Base-by-base conservation (phyloP, 2,888 invertebrate species). In the Scaptomyza parva region DNA sequence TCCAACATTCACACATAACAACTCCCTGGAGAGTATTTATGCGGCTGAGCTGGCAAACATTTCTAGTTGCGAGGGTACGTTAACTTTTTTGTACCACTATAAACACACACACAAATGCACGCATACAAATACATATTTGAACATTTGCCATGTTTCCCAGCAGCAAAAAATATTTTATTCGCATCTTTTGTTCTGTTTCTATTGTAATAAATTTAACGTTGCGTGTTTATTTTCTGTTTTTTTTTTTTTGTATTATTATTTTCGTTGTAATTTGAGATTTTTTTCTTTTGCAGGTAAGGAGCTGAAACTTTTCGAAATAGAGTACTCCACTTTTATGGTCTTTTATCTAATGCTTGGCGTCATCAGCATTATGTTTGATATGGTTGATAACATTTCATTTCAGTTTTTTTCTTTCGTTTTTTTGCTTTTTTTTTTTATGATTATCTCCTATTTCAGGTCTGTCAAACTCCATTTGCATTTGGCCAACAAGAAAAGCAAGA, bases 381-480 rank as follows among this genome's bases (percentile, higher is more conserved):
- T 28, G 52, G 54, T 58, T 74, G 72, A 83, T 69, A 80, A 70
- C 64, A 73, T 59, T 59, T 70, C n/a, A n/a, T n/a, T n/a, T n/a
- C n/a, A n/a, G n/a, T n/a, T n/a, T n/a, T n/a, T n/a, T n/a, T n/a
- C n/a, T n/a, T n/a, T n/a, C n/a, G 4, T 8, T 37, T 6, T 18
- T 2, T 40, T n/a, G n/a, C 3, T 12, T 20, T 20, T 40, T 39
- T 5, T 20, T 28, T 82, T 78, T 84, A 84, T 84, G 73, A 73
- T 81, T 81, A 84, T 81, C 78, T 37, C 17, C 1, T 35, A 2
- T 77, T 41, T 26, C 45, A 37, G 51, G 43, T 26, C 61, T 53
- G 82, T 88, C 88, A 82, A 78, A 85, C 79, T 86, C 84, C 69
- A 88, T 86, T 84, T 88, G 88, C 88, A 88, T 88, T 88, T 82